These are phyloP conservation scores for Melanotaenia pygmaea DNA, from an alignment of 2,797 vertebrate species.

Conservation along the genomic window DNA sequence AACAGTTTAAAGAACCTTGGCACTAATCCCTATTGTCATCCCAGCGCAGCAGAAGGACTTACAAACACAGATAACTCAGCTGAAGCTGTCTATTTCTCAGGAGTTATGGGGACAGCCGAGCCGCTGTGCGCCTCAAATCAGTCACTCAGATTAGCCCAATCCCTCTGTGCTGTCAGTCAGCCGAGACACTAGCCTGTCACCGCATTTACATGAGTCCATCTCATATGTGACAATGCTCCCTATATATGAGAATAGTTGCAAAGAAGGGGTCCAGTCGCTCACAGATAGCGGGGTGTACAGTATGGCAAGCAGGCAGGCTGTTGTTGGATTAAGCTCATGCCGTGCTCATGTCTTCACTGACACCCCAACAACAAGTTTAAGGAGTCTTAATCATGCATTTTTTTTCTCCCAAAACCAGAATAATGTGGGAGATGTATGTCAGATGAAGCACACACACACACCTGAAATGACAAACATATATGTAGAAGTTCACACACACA, in stretches of 20 bases:
- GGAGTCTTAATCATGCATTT: constrained; percentile 63
- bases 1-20: constrained; percentile 83
- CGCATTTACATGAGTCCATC: constrained; percentile 79
- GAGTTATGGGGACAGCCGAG: constrained; percentile 79
- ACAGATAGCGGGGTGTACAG: constrained; percentile 54
- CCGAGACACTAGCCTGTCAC: constrained; percentile 79
- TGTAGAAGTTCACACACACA: constrained; percentile 3
- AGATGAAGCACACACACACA: constrained; percentile 48
- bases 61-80: constrained; percentile 83
- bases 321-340: constrained; percentile 77
- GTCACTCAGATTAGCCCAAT: constrained; percentile 85
- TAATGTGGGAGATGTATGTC: constrained; percentile 70
- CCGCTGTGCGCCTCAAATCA: constrained; percentile 72
- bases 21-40: constrained; percentile 88
- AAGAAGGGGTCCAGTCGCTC: constrained; percentile 69
- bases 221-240: constrained; percentile 73
- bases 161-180: constrained; percentile 80
- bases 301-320: constrained; percentile 64
- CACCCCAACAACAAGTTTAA: constrained; percentile 76
- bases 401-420: constrained; percentile 34
- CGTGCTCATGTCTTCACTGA: constrained; percentile 59
- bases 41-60: constrained; percentile 83
- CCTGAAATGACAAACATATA: constrained; percentile 42
- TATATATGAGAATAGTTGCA: constrained; percentile 70
- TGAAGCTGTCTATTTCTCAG: constrained; percentile 81